Evolutionary conservation across 2,113 vertebrate species (phyloP).

Genomic region (Polypterus senegalus): DNA sequence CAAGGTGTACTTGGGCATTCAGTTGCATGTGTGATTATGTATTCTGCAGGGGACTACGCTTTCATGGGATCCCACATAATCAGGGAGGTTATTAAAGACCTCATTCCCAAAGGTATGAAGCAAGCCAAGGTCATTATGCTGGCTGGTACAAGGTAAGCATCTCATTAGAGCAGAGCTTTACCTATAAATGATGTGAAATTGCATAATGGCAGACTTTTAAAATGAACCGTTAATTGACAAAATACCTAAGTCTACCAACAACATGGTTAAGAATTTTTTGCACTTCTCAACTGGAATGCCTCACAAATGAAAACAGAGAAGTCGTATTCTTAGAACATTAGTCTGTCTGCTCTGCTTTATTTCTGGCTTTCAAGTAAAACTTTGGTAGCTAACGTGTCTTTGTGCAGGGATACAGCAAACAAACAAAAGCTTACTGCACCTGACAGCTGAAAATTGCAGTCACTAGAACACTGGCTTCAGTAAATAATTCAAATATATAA

Average conservation of each 20-base stretch:
- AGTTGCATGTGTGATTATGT: neutral
- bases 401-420: too few relatives aligned
- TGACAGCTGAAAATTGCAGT: too few relatives aligned
- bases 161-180: neutral
- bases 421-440: too few relatives aligned
- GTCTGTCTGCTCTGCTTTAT: too few relatives aligned
- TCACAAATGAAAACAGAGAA: too few relatives aligned
- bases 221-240: neutral
- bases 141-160: constrained; percentile 56
- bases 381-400: too few relatives aligned
- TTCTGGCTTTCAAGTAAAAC: too few relatives aligned
- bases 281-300: too few relatives aligned
- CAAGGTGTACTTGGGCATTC: neutral
- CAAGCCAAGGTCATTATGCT: constrained; percentile 62
- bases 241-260: constrained; percentile 10
- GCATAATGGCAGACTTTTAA: neutral
- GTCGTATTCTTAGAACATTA: too few relatives aligned
- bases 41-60: constrained; percentile 40
- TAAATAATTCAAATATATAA: too few relatives aligned
- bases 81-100: constrained; percentile 64
- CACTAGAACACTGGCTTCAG: too few relatives aligned
- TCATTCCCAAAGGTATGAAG: constrained; percentile 59
- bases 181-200: neutral
- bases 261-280: constrained; percentile 27
- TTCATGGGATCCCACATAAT: constrained; percentile 70